These are phyloP conservation scores for Apocheima hispidaria DNA, from an alignment of 2,888 invertebrate species.

Conservation along the genomic window DNA sequence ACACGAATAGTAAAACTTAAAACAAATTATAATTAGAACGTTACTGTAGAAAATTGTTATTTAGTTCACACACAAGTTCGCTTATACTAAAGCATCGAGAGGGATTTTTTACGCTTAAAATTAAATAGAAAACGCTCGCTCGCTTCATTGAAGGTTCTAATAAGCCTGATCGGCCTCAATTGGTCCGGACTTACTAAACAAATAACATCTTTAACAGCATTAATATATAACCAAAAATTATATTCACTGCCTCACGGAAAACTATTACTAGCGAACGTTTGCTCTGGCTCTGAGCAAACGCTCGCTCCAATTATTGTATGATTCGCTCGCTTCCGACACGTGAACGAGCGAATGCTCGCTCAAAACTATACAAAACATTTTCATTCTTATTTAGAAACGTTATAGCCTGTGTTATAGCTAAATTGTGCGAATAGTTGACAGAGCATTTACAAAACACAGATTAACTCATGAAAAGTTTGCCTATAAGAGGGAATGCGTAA, in stretches of 20 bases:
- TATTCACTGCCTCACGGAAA: neutral
- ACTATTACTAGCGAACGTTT: neutral
- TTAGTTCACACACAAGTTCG: constrained; percentile 78
- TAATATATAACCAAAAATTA: constrained; percentile 2
- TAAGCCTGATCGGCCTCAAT: neutral
- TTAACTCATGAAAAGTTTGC: too few species aligned
- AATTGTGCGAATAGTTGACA: too few species aligned
- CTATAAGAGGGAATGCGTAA: too few species aligned
- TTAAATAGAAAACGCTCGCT: constrained; percentile 36
- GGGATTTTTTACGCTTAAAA: constrained; percentile 60
- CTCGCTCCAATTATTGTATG: neutral
- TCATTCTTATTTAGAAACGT: too few species aligned
- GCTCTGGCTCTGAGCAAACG: constrained; percentile 9
- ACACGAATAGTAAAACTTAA: constrained; percentile 66
- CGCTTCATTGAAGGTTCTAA: constrained; percentile 15
- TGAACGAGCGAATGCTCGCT: too few species aligned
- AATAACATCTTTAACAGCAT: neutral
- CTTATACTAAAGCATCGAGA: constrained; percentile 76
- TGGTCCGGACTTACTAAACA: neutral
- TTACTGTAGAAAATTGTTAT: constrained; percentile 79
- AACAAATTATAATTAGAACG: constrained; percentile 55
- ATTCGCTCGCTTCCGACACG: too few species aligned
- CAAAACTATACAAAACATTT: too few species aligned
- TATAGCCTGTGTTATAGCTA: neutral
- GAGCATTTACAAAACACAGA: too few species aligned